Evolutionary conservation across 1,140 invertebrate genomes (phyloP).

Genomic region (Pseudomyrmex gracilis): DNA sequence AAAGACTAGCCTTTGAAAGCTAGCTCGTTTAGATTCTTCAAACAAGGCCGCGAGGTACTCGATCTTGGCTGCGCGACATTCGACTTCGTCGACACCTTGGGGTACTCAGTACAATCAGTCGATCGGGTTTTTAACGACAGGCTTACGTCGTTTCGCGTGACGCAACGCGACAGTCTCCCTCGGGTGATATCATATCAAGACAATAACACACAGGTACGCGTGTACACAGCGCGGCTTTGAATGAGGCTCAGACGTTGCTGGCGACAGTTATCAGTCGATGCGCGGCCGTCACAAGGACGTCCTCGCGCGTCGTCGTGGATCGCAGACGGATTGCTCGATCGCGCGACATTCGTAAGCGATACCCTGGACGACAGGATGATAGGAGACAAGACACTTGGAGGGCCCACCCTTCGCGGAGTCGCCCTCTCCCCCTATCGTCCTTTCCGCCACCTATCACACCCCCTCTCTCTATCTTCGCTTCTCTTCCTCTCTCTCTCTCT

Average conservation of each 20-base stretch:
- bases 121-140: slow-evolving; percentile 19
- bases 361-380: slow-evolving; percentile 80
- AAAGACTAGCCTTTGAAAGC: slow-evolving; percentile 6
- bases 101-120: neutral
- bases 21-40: neutral
- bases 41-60: neutral
- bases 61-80: slow-evolving; percentile 13
- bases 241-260: neutral
- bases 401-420: slow-evolving; percentile 71
- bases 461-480: slow-evolving; percentile 36
- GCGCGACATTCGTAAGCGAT: slow-evolving; percentile 82
- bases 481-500: slow-evolving; percentile 30
- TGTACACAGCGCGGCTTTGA: neutral
- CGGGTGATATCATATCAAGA: slow-evolving; percentile 57
- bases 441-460: slow-evolving; percentile 57
- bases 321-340: slow-evolving; percentile 78
- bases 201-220: slow-evolving; percentile 23
- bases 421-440: slow-evolving; percentile 70
- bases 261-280: slow-evolving; percentile 3
- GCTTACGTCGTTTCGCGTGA: slow-evolving; percentile 36
- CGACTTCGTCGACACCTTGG: neutral
- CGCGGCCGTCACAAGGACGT: slow-evolving; percentile 66
- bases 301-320: slow-evolving; percentile 65
- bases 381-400: slow-evolving; percentile 80
- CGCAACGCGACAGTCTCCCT: slow-evolving; percentile 42